A percentile compares a stretch with the other conserved stretches of the same genome.
phyloP scores from a whole-genome alignment of 2,888 invertebrate genomes.

The Protodeltote pygarga region DNA sequence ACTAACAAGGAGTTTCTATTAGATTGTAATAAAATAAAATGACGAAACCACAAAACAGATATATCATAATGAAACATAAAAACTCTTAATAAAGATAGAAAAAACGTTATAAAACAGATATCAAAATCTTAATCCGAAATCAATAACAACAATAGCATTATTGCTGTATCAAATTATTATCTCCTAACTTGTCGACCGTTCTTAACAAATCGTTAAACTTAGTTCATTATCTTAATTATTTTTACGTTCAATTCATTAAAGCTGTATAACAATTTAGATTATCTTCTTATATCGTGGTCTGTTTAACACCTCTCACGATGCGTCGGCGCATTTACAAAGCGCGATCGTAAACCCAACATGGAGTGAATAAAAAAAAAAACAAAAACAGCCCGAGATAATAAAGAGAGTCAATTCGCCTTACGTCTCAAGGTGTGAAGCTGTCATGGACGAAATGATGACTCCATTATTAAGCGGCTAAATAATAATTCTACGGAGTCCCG shows the following conservation, averaged over 20 bases:
- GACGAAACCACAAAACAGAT: slow-evolving; percentile 11
- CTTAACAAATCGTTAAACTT: slow-evolving; percentile 58
- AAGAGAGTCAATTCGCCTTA: slow-evolving; percentile 78
- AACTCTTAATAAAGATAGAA: slow-evolving; percentile 28
- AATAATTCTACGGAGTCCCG: slow-evolving; percentile 74
- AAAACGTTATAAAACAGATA: slow-evolving; percentile 38
- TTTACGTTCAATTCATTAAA: slow-evolving; percentile 72
- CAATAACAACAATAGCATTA: slow-evolving; percentile 53
- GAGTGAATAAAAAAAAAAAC: slow-evolving; percentile 54
- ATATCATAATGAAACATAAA: slow-evolving; percentile 34
- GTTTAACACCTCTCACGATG: slow-evolving; percentile 76
- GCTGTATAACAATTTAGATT: slow-evolving; percentile 66
- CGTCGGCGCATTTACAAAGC: slow-evolving; percentile 66
- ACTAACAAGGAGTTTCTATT: slow-evolving; percentile 15
- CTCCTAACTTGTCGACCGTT: slow-evolving; percentile 44
- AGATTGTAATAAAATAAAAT: slow-evolving; percentile 6
- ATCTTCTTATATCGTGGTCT: slow-evolving; percentile 72
- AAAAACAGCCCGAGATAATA: slow-evolving; percentile 64
- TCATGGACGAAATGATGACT: slow-evolving; percentile 83
- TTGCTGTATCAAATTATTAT: slow-evolving; percentile 50
- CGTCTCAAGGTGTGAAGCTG: slow-evolving; percentile 85
- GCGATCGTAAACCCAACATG: slow-evolving; percentile 73
- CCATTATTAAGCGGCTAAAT: slow-evolving; percentile 84
- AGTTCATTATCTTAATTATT: slow-evolving; percentile 72
- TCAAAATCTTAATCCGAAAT: slow-evolving; percentile 45